Base-by-base conservation (phyloP, 2,888 invertebrate species). In the Athalia rosae region DNA sequence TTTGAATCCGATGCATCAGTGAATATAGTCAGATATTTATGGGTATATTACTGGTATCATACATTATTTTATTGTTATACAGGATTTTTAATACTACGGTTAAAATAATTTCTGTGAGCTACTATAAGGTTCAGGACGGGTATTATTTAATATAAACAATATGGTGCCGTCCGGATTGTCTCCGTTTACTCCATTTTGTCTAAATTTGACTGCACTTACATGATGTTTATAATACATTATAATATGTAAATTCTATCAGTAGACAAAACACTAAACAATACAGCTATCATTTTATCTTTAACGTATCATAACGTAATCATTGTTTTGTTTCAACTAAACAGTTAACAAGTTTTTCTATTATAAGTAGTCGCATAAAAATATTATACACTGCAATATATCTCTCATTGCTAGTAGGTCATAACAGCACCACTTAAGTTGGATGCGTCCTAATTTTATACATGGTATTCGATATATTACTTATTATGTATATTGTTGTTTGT, bases 101-200 rank as follows among this genome's bases (percentile, higher is more conserved):
- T 62, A 61, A 47, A 59, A 74, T 74, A 71, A 71, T 74, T 74
- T 74, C 41, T 59, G 61, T 74, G 61, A 28, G 74, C 74, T 74
- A 62, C 62, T 67, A 62, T 74, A 74, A 50, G 61, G 47, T 74
- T 74, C 74, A 62, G 74, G 74, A 74, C 74, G 74, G 74, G 74
- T 74, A 74, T 62, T 74, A 74, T 74, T 74, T 74, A 74, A 74
- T 74, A 74, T 74, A 74, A 74, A 74, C 74, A 74, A 74, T 74
- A 61, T 74, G 74, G 74, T 61, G 74, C 74, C 74, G 74, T 74
- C 74, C 74, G 61, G 74, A 74, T 74, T 74, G 61, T 74, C 74
- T 62, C 74, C 61, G 74, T 74, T 74, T 61, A 61, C 61, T 74
- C 62, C 74, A 74, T 74, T 74, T 74, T 41, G 62, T 48, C 62